phyloP scores from a whole-genome alignment of 1,140 invertebrate species.

The Acromyrmex heyeri region DNA sequence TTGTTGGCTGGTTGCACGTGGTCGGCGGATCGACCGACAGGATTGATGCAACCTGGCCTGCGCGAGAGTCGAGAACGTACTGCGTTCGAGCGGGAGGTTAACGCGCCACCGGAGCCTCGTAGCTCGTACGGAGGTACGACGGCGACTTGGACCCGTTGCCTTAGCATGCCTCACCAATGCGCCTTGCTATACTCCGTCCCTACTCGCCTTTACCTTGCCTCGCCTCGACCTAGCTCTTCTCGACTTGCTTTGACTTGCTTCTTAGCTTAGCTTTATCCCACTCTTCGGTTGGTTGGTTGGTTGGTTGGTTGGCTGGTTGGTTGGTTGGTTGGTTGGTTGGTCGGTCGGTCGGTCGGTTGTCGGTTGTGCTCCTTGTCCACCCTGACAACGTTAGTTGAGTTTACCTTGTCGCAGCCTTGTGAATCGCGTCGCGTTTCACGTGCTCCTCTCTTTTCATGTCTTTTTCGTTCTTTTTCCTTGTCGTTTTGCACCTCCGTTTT shows the following conservation, averaged over 20 bases:
- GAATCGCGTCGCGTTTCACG: slow-evolving; percentile 39
- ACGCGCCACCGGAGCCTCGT: slow-evolving; percentile 78
- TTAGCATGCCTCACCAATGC: slow-evolving; percentile 77
- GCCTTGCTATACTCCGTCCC: slow-evolving; percentile 72
- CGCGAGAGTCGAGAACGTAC: slow-evolving; percentile 84
- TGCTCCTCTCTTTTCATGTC: slow-evolving; percentile 58
- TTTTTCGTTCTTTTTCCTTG: slow-evolving; percentile 9
- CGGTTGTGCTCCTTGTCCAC: slow-evolving; percentile 32
- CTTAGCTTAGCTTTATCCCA: slow-evolving; percentile 60
- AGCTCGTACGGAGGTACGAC: slow-evolving; percentile 56
- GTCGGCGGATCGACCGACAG: slow-evolving; percentile 70
- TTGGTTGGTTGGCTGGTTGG: slow-evolving; percentile 2
- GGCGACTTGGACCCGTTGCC: slow-evolving; percentile 78
- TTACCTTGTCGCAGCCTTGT: slow-evolving; percentile 72
- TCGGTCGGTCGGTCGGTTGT: slow-evolving; percentile 28
- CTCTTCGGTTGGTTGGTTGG: slow-evolving; percentile 32
- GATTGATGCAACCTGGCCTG: slow-evolving; percentile 83
- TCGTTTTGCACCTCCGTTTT: slow-evolving; percentile 39
- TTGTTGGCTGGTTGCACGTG: slow-evolving; percentile 74
- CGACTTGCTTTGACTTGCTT: slow-evolving; percentile 63
- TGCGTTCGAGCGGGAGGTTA: slow-evolving; percentile 81
- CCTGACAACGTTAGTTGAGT: slow-evolving; percentile 64
- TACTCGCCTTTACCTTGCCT: slow-evolving; percentile 73
- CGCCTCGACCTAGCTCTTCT: slow-evolving; percentile 69
- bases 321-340: slow-evolving; percentile 20